Base-by-base conservation (phyloP, 1,140 invertebrate genomes). In the Catajapyx aquilonaris region DNA sequence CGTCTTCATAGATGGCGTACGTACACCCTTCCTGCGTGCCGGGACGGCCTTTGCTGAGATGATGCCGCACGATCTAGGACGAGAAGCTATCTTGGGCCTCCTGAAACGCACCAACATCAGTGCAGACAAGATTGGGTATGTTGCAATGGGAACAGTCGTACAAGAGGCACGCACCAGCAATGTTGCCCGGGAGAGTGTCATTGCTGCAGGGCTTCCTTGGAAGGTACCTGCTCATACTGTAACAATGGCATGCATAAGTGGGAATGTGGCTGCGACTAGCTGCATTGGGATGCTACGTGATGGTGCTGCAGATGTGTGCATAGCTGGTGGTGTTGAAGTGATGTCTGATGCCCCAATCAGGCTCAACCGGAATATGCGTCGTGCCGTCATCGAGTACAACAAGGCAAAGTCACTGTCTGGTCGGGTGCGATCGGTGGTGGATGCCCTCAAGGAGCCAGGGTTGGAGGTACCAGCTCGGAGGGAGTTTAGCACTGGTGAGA, bases 21-120 rank as follows among this genome's bases (percentile, higher is more conserved):
- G 38, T 4, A 42, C 41, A 35, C 41, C 36, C 4, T 42, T 42
- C 41, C 31, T 43, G 10, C 5, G 22, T 18, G 4, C 10, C n/a
- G 16, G 35, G 5, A 39, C 34, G 11, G 38, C n/a, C n/a, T 37
- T 16, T 15, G 38, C n/a, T 11, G 35, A 17, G 7, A n/a, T 37
- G 4, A 15, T n/a, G 10, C 9, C 11, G 4, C 16, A 10, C 13
- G n/a, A 15, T 15, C 9, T 38, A 20, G 33, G 10, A 15, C 11
- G 5, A 10, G 17, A 13, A n/a, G 19, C 38, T n/a, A n/a, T 38
- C 10, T n/a, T n/a, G 4, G 21, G 34, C 11, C 34, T 38, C 34
- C 11, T 39, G 16, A 28, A 38, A 32, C 34, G 36, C 13, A 35
- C 35, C 4, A 15, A 35, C 5, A 23, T 39, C 4, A 5, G 4